Evolutionary conservation across 2,797 vertebrate species (phyloP), one percentile per base, ranked within the genome.

Genomic region (Acipenser ruthenus): DNA sequence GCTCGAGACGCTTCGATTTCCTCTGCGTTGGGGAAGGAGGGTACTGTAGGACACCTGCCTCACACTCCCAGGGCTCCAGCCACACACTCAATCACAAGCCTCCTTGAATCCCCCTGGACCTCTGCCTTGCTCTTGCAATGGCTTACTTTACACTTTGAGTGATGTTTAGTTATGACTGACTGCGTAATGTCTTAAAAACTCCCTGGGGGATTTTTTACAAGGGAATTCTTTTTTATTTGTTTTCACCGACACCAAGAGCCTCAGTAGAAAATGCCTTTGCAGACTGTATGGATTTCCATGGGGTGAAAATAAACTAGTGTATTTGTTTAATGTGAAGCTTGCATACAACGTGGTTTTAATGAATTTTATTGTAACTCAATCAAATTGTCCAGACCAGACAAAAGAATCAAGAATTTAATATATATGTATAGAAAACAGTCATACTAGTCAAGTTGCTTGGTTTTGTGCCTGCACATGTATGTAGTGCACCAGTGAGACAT

Each of bases 111-210:
- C 47, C 23, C 50, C 60, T 23, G 68, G 15, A 11, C 49, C 56
- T 7, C n/a, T 37, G 37, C n/a, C 55, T 70, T 68, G 53, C 58
- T 77, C 59, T 61, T 66, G 70, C 75, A 77, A 71, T 55, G 70
- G 67, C 74, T 70, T 73, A 50, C 48, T 12, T 6, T 58, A 13
- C 11, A n/a, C 55, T 78, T 85, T 2, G 2, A 84, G 82, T 84
- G 81, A 84, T 84, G 74, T 78, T 82, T 84, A 84, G 80, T 82
- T 80, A 83, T 80, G 79, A 82, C 79, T 83, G 82, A 81, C 79
- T 83, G 78, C 75, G 72, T 84, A 81, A 83, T 79, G 77, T 76
- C 77, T 79, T 70, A 80, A 85, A 85, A 59, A 72, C 72, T 84
- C 81, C 81, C 82, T 0, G 80, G 79, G 81, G 55, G 15, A 13